Base-by-base conservation (phyloP, 2,113 vertebrate genomes). In the Gopherus evgoodei region DNA sequence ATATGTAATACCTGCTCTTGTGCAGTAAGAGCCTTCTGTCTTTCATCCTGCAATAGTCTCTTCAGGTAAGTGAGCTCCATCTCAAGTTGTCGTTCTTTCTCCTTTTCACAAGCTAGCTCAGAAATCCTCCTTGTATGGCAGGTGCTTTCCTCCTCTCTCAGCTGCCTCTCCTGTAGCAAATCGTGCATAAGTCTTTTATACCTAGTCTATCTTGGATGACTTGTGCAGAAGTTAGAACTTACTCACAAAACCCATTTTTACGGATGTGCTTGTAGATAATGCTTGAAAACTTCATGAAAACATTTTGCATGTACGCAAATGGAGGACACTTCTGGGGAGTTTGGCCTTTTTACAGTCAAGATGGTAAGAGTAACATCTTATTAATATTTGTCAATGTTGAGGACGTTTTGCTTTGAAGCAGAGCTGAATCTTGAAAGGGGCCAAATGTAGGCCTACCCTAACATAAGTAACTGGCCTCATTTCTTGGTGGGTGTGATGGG, bases 51-150 rank as follows among this genome's bases (percentile, higher is more conserved):
- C 42, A 94, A 75, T 86, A 95, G 75, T 76, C 87, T 6, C 81
- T 86, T 92, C 90, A 95, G 89, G 50, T 88, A 84, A 93, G 76
- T 47, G 42, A 92, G 62, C 12, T 57, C 53, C 29, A 94, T 79
- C 86, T 96, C 80, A 21, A 93, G 87, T 72, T 96, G 90, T 91
- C 38, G 90, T 5, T 86, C 87, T 87, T 93, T 95, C 31, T 97
- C 90, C 81, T 93, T 19, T 0, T 2, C 38, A 24, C 59, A 92
- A 16, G 56, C 82, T 11, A 83, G 79, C 44, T 96, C 53, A 78
- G 75, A 88, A 54, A 94, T 95, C 44, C 5, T 8, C 88, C 91
- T 96, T 93, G 96, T 95, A 97, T 91, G 90, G 72, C 91, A 94
- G 49, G 87, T 88, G 47, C 38, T 93, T 42, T 92, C 62, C 16